phyloP scores from a whole-genome alignment of 1,140 invertebrate genomes.

The Lepidurus packardi region DNA sequence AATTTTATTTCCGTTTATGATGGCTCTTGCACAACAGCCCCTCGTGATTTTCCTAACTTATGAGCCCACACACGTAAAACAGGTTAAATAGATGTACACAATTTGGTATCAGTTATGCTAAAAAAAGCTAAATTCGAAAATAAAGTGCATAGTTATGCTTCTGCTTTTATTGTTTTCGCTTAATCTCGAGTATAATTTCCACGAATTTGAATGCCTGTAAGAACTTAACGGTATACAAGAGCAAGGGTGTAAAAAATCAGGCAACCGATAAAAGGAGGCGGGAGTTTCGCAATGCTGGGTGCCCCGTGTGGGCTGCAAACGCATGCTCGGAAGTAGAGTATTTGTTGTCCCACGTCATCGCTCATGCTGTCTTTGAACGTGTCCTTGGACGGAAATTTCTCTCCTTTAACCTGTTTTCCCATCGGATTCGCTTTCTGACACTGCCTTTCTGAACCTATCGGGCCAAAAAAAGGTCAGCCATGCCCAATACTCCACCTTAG shows the following conservation, averaged over 20 bases:
- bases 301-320: background rate
- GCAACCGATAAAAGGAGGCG: background rate
- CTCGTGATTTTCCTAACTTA: too few species aligned
- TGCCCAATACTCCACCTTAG: background rate
- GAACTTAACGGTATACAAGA: background rate
- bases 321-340: conserved; percentile 12
- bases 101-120: background rate
- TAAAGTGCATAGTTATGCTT: background rate
- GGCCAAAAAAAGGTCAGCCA: background rate
- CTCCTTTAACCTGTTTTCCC: too few species aligned
- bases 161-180: background rate
- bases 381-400: background rate
- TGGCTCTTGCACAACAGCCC: too few species aligned
- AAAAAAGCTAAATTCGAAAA: background rate
- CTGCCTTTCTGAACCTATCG: too few species aligned
- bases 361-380: conserved; percentile 17
- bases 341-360: conserved; percentile 21
- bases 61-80: too few species aligned
- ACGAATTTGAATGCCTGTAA: background rate
- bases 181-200: background rate
- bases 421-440: too few species aligned
- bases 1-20: too few species aligned
- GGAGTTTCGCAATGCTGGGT: background rate
- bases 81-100: background rate
- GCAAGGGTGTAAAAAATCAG: too few species aligned